Base-by-base conservation (phyloP, 2,888 invertebrate genomes). In the Eustalomyia histrio region DNA sequence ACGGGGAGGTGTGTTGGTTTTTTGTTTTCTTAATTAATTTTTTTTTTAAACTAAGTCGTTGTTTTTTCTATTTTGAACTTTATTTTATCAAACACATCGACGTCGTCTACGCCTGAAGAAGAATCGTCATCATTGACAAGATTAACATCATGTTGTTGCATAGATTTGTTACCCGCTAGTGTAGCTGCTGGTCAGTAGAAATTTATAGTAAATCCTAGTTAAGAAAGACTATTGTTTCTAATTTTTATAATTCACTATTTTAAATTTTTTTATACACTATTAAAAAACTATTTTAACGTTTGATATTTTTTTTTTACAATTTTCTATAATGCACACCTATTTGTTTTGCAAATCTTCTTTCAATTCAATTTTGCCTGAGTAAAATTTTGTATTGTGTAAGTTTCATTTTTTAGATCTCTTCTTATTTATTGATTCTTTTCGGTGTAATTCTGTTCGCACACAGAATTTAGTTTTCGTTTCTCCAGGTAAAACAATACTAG, bases 71-170 rank as follows among this genome's bases (percentile, higher is more conserved):
- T 57, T 10, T 52, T 47, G 3, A 8, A n/a, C 7, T 18, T 33
- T 16, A 14, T 17, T 52, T n/a, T 10, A 29, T 61, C 24, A 21
- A 58, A 64, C 55, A 72, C 14, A 67, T 80, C 65, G 53, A 29
- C 63, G 24, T 64, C 64, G 64, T 29, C 64, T 43, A 43, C 47
- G n/a, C 47, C 55, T 55, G 67, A 67, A 65, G 63, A 72, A 39
- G 65, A 53, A 55, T 33, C 17, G 29, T 29, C 47, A 14, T 18
- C 60, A n/a, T n/a, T n/a, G n/a, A n/a, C n/a, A 53, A 17, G 43
- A 47, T 69, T 61, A 47, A 18, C 80, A 76, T 53, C 60, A 76
- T 81, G 73, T 73, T 71, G 72, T 68, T 73, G 64, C 58, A 60
- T 81, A 74, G 39, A 80, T 60, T 73, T 68, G 58, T 64, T 76